Evolutionary conservation across 2,113 vertebrate genomes (phyloP), one percentile per base, ranked within the genome.

Genomic region (Python bivittatus): DNA sequence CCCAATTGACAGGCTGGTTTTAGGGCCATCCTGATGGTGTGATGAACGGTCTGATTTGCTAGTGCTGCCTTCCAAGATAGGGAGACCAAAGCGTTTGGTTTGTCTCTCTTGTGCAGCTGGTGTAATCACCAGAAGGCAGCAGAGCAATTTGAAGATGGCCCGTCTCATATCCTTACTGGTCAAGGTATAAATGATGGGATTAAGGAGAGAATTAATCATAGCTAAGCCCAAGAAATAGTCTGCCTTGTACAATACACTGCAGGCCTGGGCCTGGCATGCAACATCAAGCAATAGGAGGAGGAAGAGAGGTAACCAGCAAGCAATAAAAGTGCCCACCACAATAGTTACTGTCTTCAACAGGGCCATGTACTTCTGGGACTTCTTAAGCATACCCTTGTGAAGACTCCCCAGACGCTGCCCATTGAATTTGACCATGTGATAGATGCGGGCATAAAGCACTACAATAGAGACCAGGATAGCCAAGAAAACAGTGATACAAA

Each of bases 151-250:
- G 64, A 99, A 91, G 88, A 99, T 98, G 72, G 98, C 98, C 11
- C 96, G 96, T 84, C 98, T 96, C 97, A 99, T 98, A 97, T 99
- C 98, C 52, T 97, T 97, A 97, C 98, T 99, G 96, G 98, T 99
- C 92, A 99, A 97, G 0, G 99, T 99, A 97, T 99, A 99, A 96
- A 99, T 99, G 94, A 99, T 98, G 25, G 99, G 99, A 93, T 99
- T 99, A 0, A 99, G 97, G 0, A 99, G 95, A 0, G 99, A 99
- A 95, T 99, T 99, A 90, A 98, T 93, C 98, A 99, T 98, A 42
- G 99, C 99, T 52, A 99, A 95, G 13, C 98, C 98, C 96, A 99
- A 95, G 96, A 99, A 99, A 83, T 99, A 99, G 90, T 99, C 98
- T 0, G 98, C 98, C 87, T 98, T 98, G 2, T 97, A 95, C 84